Evolutionary conservation across 2,888 invertebrate species (phyloP).

Genomic region (Euplexia lucipara): DNA sequence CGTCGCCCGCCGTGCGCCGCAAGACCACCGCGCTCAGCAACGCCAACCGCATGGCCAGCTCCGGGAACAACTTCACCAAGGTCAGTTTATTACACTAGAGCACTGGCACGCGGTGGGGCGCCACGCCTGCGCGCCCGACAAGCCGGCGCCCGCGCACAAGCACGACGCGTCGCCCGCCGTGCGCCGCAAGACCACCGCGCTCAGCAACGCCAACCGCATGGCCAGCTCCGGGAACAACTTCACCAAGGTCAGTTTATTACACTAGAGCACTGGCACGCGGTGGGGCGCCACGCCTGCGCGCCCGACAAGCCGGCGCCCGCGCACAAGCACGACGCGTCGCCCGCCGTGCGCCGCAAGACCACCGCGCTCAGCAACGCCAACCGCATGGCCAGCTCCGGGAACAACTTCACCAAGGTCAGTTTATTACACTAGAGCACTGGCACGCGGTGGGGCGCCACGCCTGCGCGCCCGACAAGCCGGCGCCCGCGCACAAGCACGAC

Average conservation of each 20-base stretch:
- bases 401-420: constrained; percentile 73
- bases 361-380: constrained; percentile 83
- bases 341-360: constrained; percentile 85
- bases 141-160: constrained; percentile 78
- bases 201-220: constrained; percentile 84
- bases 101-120: constrained; percentile 88
- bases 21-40: constrained; percentile 84
- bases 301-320: constrained; percentile 77
- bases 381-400: constrained; percentile 80
- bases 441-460: constrained; percentile 85
- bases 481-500: constrained; percentile 79
- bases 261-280: constrained; percentile 87
- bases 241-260: constrained; percentile 67
- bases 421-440: constrained; percentile 88
- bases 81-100: constrained; percentile 69
- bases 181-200: constrained; percentile 83
- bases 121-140: too few relatives aligned
- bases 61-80: constrained; percentile 77
- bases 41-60: constrained; percentile 82
- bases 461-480: constrained; percentile 79
- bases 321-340: constrained; percentile 85
- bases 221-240: constrained; percentile 77
- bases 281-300: too few relatives aligned
- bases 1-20: constrained; percentile 85
- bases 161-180: constrained; percentile 87